Conservation (phyloP, 2,797 vertebrate species). For the Notolabrus celidotus region DNA sequence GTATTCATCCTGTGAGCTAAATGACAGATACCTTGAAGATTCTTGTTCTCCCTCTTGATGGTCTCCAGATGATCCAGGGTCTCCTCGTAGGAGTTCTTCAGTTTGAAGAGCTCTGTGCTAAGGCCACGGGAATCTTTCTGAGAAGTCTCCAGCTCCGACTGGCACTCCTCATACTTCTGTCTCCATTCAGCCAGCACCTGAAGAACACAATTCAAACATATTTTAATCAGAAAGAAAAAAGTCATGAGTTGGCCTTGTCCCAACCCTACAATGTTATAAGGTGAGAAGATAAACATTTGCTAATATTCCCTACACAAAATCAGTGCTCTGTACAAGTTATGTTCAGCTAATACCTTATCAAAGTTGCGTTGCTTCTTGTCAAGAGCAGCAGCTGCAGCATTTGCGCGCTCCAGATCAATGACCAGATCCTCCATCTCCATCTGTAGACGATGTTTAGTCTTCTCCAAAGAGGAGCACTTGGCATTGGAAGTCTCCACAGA, state of each 20-base stretch:
- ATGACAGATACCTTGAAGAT: constrained; percentile 89
- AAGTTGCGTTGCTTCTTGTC: constrained; percentile 96
- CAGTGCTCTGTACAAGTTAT: not conserved
- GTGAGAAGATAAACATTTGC: not conserved
- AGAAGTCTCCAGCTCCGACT: constrained; percentile 90
- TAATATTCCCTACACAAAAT: not conserved
- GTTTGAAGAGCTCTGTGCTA: constrained; percentile 94
- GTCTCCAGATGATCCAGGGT: constrained; percentile 92
- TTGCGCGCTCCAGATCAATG: constrained; percentile 91
- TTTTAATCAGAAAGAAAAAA: not conserved
- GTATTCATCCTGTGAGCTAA: not conserved
- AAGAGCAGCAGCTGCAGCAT: constrained; percentile 87
- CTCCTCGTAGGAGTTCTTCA: constrained; percentile 94
- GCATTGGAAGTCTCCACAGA: constrained; percentile 89
- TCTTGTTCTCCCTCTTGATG: constrained; percentile 94
- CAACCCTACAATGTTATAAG: not conserved
- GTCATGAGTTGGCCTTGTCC: not conserved
- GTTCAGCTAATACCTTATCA: constrained; percentile 82
- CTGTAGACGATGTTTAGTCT: constrained; percentile 95
- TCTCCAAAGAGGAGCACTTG: constrained; percentile 94
- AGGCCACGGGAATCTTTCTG: constrained; percentile 92
- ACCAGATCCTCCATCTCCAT: constrained; percentile 93
- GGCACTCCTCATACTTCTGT: constrained; percentile 93
- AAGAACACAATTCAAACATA: not conserved
- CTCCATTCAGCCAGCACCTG: constrained; percentile 89